Evolutionary conservation across 1,140 invertebrate species (phyloP).

Genomic region (Drosophila ogumai): DNA sequence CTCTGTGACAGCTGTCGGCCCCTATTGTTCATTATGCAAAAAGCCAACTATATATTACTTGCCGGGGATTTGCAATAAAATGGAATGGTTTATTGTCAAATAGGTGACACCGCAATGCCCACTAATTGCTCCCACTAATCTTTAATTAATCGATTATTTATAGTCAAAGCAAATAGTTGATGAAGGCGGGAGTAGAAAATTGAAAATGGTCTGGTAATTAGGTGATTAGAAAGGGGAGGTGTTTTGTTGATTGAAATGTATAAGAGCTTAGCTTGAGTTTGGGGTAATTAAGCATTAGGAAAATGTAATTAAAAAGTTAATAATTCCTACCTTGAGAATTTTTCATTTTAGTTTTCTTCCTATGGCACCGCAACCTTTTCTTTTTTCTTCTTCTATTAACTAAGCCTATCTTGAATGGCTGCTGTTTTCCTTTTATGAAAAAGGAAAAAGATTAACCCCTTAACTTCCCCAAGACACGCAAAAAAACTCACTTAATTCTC

Average conservation of each 20-base stretch:
- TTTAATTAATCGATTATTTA: slow-evolving; percentile 44
- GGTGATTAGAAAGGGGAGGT: slow-evolving; percentile 12
- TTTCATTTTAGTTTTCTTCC: slow-evolving; percentile 29
- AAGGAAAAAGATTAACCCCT: not conserved
- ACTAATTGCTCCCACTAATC: slow-evolving; percentile 38
- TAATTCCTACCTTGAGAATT: slow-evolving; percentile 4
- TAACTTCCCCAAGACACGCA: not conserved
- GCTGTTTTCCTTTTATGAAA: slow-evolving; percentile 5
- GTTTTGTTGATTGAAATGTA: not conserved
- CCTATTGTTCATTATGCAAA: slow-evolving; percentile 27
- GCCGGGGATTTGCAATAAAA: not conserved
- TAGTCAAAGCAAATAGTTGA: not conserved
- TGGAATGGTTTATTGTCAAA: slow-evolving; percentile 2
- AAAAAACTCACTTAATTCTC: slow-evolving; percentile 9
- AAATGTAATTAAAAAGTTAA: not conserved
- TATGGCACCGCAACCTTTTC: not conserved
- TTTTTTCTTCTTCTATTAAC: slow-evolving; percentile 6
- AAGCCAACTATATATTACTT: slow-evolving; percentile 11
- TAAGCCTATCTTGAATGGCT: not conserved
- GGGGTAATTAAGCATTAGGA: not conserved
- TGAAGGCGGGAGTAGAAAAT: not conserved
- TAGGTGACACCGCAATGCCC: slow-evolving; percentile 25
- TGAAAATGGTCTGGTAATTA: slow-evolving; percentile 10
- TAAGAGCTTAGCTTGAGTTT: too few species aligned
- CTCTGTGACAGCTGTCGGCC: slow-evolving; percentile 29